These are phyloP conservation scores for Saimiri boliviensis DNA, from an alignment of 2,113 vertebrate genomes.

Conservation along the genomic window DNA sequence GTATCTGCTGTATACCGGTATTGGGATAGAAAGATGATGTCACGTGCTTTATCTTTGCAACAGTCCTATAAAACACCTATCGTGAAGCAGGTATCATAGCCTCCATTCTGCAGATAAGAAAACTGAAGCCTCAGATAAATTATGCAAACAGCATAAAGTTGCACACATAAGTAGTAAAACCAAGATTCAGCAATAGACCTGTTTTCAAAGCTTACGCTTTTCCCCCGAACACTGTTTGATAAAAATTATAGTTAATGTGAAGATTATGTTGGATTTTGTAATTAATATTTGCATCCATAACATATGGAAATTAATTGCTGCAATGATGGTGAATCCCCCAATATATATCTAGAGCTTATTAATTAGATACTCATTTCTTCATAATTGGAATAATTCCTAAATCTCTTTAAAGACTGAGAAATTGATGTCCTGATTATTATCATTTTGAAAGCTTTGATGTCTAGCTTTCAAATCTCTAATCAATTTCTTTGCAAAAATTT, in stretches of 20 bases:
- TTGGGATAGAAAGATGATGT: not conserved
- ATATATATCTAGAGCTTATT: slow-evolving; percentile 52
- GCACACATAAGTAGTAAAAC: not conserved
- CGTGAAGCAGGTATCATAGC: accelerated
- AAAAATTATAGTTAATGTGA: not conserved
- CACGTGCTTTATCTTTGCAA: not conserved
- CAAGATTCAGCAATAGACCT: not conserved
- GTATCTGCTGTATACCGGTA: too few species aligned
- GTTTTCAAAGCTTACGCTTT: not conserved
- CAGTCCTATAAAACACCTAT: not conserved
- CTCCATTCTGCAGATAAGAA: not conserved
- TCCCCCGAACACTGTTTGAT: not conserved
- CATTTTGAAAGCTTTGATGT: slow-evolving; percentile 67
- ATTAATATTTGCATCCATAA: slow-evolving; percentile 63
- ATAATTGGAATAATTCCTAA: slow-evolving; percentile 59
- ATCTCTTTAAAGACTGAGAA: slow-evolving; percentile 60
- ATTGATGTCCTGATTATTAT: slow-evolving; percentile 52
- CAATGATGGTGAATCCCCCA: slow-evolving; percentile 68
- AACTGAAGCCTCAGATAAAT: not conserved
- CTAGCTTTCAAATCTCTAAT: slow-evolving; percentile 63
- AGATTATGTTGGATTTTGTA: not conserved
- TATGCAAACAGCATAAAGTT: not conserved
- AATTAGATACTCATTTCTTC: slow-evolving; percentile 75
- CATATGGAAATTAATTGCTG: slow-evolving; percentile 73
- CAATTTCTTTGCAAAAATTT: slow-evolving; percentile 57